Evolutionary conservation across 1,140 invertebrate genomes (phyloP), one percentile per base, ranked within the genome.

Genomic region (Drosophila erecta): DNA sequence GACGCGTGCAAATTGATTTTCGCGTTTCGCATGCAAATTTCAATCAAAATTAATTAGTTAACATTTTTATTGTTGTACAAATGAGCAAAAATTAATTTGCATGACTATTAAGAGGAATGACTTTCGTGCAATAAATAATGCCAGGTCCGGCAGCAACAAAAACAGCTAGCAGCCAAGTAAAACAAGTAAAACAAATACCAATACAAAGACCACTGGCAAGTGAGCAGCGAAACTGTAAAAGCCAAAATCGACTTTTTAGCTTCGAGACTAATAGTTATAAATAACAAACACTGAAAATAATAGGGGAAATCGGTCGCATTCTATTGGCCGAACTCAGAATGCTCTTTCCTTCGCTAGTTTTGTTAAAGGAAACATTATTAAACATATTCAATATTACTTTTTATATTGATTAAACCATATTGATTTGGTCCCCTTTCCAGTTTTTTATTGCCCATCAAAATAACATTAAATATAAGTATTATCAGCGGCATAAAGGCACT

Each of bases 11-110:
- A 90, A 90, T 90, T 87, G 79, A 90, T 90, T 86, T 90, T 90
- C 74, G 76, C 84, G 81, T 81, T 91, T 91, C 77, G 89, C 89
- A 91, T 90, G 89, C 89, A 91, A 91, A 91, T 91, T 90, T 87
- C 81, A 90, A 91, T 91, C 89, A 90, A 91, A 91, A 91, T 91
- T 91, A 91, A 91, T 91, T 91, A 91, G 89, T 89, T 84, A 91
- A 91, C 89, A 91, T 90, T 91, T 91, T 91, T 90, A 91, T 91
- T 91, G 89, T 91, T 90, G 81, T 83, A 91, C 89, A 91, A 91
- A 89, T 89, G 84, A 89, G 84, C 84, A 89, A 89, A 72, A 89
- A 89, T 89, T 89, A 89, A 89, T 89, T 89, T 89, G 84, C 84
- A 89, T 89, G 84, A 89, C 84, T 89, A 89, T 89, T 89, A 89